phyloP scores from a whole-genome alignment of 2,797 vertebrate genomes.

The Mus spretus region DNA sequence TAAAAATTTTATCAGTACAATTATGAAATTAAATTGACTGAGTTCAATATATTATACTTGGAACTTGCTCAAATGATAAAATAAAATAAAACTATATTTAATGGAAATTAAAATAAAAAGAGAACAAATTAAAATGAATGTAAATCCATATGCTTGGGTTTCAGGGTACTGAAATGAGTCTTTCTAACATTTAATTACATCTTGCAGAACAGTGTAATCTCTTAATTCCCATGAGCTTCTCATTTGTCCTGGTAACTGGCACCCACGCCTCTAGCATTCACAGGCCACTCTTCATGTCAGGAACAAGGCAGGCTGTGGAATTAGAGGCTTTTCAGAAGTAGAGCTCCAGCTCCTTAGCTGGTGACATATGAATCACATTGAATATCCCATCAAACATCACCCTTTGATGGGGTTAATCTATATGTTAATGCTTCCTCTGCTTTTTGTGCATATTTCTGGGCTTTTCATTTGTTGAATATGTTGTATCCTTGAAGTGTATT shows the following conservation, averaged over 20 bases:
- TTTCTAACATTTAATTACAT: slow-evolving; percentile 85
- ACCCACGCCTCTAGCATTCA: slow-evolving; percentile 64
- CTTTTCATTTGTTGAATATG: slow-evolving; percentile 61
- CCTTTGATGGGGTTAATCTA: slow-evolving; percentile 80
- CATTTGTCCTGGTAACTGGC: slow-evolving; percentile 79
- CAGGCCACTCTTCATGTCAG: slow-evolving; percentile 77
- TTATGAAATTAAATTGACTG: slow-evolving; percentile 21
- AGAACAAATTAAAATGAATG: slow-evolving; percentile 59
- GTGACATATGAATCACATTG: slow-evolving; percentile 72
- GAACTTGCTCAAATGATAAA: slow-evolving; percentile 80
- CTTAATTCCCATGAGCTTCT: slow-evolving; percentile 84
- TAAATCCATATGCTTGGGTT: slow-evolving; percentile 77
- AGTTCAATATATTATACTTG: slow-evolving; percentile 37
- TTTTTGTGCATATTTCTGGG: slow-evolving; percentile 53
- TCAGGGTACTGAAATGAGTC: slow-evolving; percentile 85
- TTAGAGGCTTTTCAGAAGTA: slow-evolving; percentile 74
- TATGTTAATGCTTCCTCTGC: slow-evolving; percentile 75
- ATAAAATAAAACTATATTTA: neutral
- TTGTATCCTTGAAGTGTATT: slow-evolving; percentile 59
- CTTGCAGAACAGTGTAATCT: slow-evolving; percentile 85
- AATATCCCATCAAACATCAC: slow-evolving; percentile 72
- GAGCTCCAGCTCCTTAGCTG: slow-evolving; percentile 71
- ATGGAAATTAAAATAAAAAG: neutral
- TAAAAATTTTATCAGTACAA: neutral
- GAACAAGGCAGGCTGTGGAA: slow-evolving; percentile 41